Base-by-base conservation (phyloP, 2,888 invertebrate species). In the Minunthozetes semirufus region DNA sequence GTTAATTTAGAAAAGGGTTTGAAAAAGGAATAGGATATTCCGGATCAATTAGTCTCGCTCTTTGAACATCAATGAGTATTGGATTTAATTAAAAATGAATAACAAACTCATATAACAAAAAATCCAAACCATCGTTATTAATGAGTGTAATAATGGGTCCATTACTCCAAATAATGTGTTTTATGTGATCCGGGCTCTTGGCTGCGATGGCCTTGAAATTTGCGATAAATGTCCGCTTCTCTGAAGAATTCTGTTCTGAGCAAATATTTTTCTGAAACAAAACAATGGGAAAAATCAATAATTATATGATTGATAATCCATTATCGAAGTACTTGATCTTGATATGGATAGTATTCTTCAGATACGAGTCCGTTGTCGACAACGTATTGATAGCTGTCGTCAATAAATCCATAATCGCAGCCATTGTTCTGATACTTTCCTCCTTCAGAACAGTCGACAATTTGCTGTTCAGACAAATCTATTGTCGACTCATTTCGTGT, bases 381-480 rank as follows among this genome's bases (percentile, higher is more conserved):
- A 15, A 73, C 73, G 29, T 73, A 73, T 25, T 56, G 61, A 66
- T 5, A 25, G 33, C 27, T 73, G 25, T 66, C 73, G 13, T 73
- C 73, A 66, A 73, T 73, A 19, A 22, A 73, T 71, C 73, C 73
- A 25, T 73, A 73, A 5, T 73, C n/a, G 27, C 73, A 73, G 25
- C 53, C 73, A 66, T 59, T 53, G 33, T 73, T 73, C 11, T 42
- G 63, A 22, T 73, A 73, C 17, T 63, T 22, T 11, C 33, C 63
- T 19, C 33, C 56, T 8, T 1, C 22, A 15, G 73, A 22, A 66
- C 73, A 73, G 56, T 73, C 73, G 42, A 73, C 33, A 5, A 73
- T 46, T 27, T 73, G 73, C 33, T 73, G 73, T n/a, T 53, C 73
- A 13, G 73, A 73, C 1, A 73, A 38, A 63, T 66, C 33, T n/a